Conservation (phyloP, 2,113 vertebrate species). For the Platysternon megacephalum region DNA sequence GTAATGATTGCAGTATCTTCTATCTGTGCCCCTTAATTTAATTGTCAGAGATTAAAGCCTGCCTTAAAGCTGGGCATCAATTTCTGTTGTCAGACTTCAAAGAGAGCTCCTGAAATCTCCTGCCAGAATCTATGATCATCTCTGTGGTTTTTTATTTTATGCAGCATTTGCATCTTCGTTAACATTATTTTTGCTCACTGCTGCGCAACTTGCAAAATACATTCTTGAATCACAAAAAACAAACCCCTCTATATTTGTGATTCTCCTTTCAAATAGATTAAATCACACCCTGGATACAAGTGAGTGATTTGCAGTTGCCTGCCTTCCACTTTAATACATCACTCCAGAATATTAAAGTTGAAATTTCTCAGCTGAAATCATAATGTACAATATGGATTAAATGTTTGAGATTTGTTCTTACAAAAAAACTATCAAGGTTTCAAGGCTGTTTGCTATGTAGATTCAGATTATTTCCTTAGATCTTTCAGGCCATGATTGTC, state of each 20-base stretch:
- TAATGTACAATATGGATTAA: not conserved
- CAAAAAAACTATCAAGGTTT: slow-evolving; percentile 59
- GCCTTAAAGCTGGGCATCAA: slow-evolving; percentile 59
- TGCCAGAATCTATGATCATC: slow-evolving; percentile 66
- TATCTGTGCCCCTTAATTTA: slow-evolving; percentile 58
- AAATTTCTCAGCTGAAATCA: slow-evolving; percentile 57
- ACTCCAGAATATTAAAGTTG: slow-evolving; percentile 39
- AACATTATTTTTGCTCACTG: slow-evolving; percentile 59
- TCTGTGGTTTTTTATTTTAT: slow-evolving; percentile 29
- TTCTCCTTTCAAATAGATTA: slow-evolving; percentile 59
- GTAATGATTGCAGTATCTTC: slow-evolving; percentile 36
- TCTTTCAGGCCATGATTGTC: slow-evolving; percentile 42
- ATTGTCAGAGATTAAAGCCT: slow-evolving; percentile 66
- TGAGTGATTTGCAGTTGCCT: slow-evolving; percentile 35
- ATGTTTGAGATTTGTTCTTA: slow-evolving; percentile 45
- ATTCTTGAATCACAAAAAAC: slow-evolving; percentile 31
- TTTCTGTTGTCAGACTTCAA: slow-evolving; percentile 70
- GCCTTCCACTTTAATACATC: slow-evolving; percentile 52
- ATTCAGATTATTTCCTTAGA: not conserved
- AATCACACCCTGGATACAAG: slow-evolving; percentile 43
- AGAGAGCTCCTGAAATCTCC: slow-evolving; percentile 65
- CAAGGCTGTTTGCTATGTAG: slow-evolving; percentile 33
- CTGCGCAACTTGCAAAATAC: slow-evolving; percentile 31
- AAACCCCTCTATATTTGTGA: slow-evolving; percentile 58
- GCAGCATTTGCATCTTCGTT: slow-evolving; percentile 47